Base-by-base conservation (phyloP, 2,113 vertebrate species). In the Istiophorus platypterus region DNA sequence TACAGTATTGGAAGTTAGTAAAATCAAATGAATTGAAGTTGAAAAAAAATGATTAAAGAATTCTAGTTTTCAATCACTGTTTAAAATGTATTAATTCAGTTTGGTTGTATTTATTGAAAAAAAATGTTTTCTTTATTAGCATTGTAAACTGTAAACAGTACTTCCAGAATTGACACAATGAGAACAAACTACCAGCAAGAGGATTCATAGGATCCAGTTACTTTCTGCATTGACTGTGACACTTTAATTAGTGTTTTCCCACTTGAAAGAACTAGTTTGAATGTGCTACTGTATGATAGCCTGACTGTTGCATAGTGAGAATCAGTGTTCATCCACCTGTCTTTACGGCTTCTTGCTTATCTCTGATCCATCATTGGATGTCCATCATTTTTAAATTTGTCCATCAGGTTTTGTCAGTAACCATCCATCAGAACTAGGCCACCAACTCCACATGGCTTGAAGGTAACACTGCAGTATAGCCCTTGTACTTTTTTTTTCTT, bases 361-460 rank as follows among this genome's bases (percentile, higher is more conserved):
- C 78, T 85, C 76, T 65, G 72, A 82, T 71, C n/a, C n/a, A n/a
- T n/a, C n/a, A n/a, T n/a, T n/a, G n/a, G n/a, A 61, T 85, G 80
- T 80, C 76, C 75, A 75, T 89, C 79, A 86, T 67, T 76, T 76
- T 80, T 67, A 64, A 82, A 82, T 86, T 73, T 85, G 71, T 73
- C 72, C 82, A 78, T 80, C 70, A 79, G 69, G 61, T 72, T 76
- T 75, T 85, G 82, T 89, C 90, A 89, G 51, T 90, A 78, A 81
- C 47, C 62, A 14, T 80, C 26, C 37, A 67, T 82, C 82, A 66
- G 62, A 90, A 88, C 57, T 61, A 70, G 72, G 84, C 80, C 81
- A 81, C 76, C 62, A 42, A 51, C 56, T 66, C 45, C 12, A 67
- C 68, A 72, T 45, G 62, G 69, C 73, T 85, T 31, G 20, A 73